Evolutionary conservation across 2,888 invertebrate species (phyloP), one percentile per base, ranked within the genome.

Genomic region (Eulithis testata): DNA sequence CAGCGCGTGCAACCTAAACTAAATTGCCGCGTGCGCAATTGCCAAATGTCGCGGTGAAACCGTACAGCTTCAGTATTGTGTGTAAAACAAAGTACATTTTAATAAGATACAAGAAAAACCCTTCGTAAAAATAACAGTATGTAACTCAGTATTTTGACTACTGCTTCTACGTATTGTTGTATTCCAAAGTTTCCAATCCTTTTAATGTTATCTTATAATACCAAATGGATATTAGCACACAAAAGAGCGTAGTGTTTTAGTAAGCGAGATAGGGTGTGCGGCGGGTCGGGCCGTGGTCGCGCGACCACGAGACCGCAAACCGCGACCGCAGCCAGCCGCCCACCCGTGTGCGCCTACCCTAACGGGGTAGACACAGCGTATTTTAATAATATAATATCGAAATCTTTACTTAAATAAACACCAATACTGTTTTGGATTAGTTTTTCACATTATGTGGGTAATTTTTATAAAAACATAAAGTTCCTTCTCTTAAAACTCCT

Each of bases 221-320:
- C 27, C 31, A 21, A 49, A 44, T 52, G 36, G 11, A 55, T 59
- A 21, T 49, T 63, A 47, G 52, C 51, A 49, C 36, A 77, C 76
- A 80, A 79, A 80, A 81, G 75, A 79, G 75, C 68, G 74, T 76
- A 76, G 76, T 81, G 76, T 78, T 79, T 80, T 74, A 73, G 76
- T 73, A 73, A 71, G 79, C 72, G 73, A 73, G 71, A 73, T 74
- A 75, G 76, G 71, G 73, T 70, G 76, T 73, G 80, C 74, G 49
- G 40, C 40, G 67, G 60, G 49, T 45, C 27, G 47, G 49, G 61
- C 54, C 45, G 63, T 52, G 66, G 66, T 63, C 54, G 66, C 44
- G 66, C 54, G 62, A 78, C 81, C 83, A 78, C 81, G 78, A 69
- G 77, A 72, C 82, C 82, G 78, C 80, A 77, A 69, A 74, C 76